A percentile compares a stretch with the other conserved stretches of the same genome.
phyloP scores from a whole-genome alignment of 1,140 invertebrate genomes.

The Radopholus similis region DNA sequence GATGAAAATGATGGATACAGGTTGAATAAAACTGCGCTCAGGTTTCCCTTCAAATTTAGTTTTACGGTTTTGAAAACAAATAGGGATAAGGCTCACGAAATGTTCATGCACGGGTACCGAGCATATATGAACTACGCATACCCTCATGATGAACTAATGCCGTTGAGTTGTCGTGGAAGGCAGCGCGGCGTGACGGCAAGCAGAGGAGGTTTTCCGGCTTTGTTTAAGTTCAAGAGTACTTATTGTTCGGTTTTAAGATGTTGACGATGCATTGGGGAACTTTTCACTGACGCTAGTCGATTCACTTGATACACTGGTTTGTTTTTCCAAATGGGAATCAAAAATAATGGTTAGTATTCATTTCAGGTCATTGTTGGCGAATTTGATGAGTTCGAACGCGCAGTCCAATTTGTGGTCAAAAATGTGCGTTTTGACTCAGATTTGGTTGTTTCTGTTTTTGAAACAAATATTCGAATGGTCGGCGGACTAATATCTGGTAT shows the following conservation, averaged over 20 bases:
- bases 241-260: conserved; percentile 20
- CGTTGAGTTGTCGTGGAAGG: conserved; percentile 85
- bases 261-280: conserved; percentile 67
- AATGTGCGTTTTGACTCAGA: conserved; percentile 83
- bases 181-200: conserved; percentile 74
- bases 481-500: conserved; percentile 69
- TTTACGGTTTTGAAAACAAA: conserved; percentile 3
- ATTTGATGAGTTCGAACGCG: conserved; percentile 86
- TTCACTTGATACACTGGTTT: conserved; percentile 84
- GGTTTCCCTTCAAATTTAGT: conserved; percentile 7
- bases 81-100: conserved; percentile 79
- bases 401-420: conserved; percentile 76
- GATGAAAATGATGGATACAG: background rate
- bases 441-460: conserved; percentile 93
- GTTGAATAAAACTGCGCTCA: conserved; percentile 13
- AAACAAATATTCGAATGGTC: conserved; percentile 92
- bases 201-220: conserved; percentile 84
- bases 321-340: no score
- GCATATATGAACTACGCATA: conserved; percentile 91
- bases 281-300: conserved; percentile 94
- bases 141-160: conserved; percentile 97
- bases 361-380: conserved; percentile 83
- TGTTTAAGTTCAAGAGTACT: background rate
- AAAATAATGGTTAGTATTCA: background rate
- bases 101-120: conserved; percentile 96